These are phyloP conservation scores for Mamestra brassicae DNA, from an alignment of 2,888 invertebrate species.

Conservation along the genomic window DNA sequence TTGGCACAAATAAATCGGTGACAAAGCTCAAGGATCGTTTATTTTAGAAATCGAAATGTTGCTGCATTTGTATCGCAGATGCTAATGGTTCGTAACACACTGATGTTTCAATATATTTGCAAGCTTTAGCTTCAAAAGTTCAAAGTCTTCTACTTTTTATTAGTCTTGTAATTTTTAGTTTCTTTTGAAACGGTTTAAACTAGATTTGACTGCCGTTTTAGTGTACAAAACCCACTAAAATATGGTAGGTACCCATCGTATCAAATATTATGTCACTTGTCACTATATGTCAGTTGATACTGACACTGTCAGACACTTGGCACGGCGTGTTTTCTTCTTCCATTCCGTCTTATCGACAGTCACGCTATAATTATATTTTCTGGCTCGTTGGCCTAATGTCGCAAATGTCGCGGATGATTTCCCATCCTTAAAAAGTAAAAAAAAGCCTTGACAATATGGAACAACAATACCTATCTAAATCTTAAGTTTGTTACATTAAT, in stretches of 20 bases:
- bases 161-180: neutral
- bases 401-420: too few relatives aligned
- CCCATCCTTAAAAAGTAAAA: too few relatives aligned
- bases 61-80: slow-evolving; percentile 23
- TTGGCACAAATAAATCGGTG: slow-evolving; percentile 27
- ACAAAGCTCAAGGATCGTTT: slow-evolving; percentile 38
- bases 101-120: neutral
- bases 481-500: neutral
- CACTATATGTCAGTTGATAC: too few relatives aligned
- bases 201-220: neutral
- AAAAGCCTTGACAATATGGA: neutral
- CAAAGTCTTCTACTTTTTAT: neutral
- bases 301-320: too few relatives aligned
- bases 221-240: too few relatives aligned
- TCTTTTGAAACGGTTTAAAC: neutral
- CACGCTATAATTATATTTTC: too few relatives aligned
- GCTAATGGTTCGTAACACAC: neutral
- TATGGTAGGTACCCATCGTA: too few relatives aligned
- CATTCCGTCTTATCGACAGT: too few relatives aligned
- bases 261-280: too few relatives aligned
- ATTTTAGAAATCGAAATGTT: slow-evolving; percentile 14
- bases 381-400: too few relatives aligned
- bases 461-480: neutral
- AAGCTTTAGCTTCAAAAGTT: too few relatives aligned
- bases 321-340: too few relatives aligned